Percentiles rank a stretch among this genome's conserved stretches.
These are phyloP conservation scores for Myiotriccus ornatus DNA, from an alignment of 2,797 vertebrate genomes.

Conservation along the genomic window DNA sequence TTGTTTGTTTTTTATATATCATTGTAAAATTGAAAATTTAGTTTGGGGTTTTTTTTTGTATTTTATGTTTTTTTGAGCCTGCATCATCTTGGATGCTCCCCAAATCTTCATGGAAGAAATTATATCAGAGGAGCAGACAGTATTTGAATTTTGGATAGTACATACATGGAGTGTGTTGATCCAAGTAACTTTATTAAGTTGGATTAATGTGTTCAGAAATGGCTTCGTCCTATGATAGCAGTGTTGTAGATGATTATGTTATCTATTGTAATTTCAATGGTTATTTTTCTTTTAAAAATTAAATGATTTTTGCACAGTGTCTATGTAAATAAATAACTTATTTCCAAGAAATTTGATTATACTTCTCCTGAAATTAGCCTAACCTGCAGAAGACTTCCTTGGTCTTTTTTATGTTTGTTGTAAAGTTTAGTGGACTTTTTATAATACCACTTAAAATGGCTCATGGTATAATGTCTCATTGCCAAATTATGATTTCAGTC, in stretches of 20 bases:
- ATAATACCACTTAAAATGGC: neutral
- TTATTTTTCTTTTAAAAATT: neutral
- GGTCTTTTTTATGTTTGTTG: neutral
- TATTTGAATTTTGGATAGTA: neutral
- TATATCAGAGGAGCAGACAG: neutral
- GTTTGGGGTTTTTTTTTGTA: neutral
- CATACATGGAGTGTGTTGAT: neutral
- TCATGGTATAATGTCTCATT: neutral
- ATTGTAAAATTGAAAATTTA: neutral
- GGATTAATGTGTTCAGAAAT: neutral
- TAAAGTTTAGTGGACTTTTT: neutral
- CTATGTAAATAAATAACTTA: neutral
- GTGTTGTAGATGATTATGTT: neutral
- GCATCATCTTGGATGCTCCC: neutral
- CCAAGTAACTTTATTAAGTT: neutral
- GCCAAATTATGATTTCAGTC: neutral
- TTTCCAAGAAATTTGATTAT: neutral
- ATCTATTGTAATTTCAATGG: neutral
- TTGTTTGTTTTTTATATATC: neutral
- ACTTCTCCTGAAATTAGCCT: neutral
- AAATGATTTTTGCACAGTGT: neutral
- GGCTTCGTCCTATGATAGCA: neutral
- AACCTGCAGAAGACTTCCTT: neutral
- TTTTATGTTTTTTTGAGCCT: neutral
- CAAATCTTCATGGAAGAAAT: neutral